phyloP scores from a whole-genome alignment of 2,797 vertebrate genomes.

The Acanthornis magna region DNA sequence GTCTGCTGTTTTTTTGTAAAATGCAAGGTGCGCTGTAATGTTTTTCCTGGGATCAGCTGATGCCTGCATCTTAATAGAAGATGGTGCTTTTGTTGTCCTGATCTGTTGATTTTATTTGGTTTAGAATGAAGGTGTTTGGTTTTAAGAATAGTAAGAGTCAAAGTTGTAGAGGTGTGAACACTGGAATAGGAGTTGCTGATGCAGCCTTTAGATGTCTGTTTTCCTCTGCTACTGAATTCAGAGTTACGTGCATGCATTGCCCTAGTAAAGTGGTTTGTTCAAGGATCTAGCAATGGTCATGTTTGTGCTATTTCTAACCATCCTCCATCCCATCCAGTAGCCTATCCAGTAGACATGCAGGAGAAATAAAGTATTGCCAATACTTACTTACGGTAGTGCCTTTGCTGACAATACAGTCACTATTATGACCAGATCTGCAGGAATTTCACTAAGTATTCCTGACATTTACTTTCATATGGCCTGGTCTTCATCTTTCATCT shows the following conservation, averaged over 20 bases:
- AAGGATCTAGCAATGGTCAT: neutral
- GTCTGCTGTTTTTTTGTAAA: neutral
- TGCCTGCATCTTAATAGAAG: neutral
- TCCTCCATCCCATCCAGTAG: neutral
- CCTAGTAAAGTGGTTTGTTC: neutral
- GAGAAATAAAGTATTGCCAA: neutral
- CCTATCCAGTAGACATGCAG: neutral
- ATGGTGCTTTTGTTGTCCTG: neutral
- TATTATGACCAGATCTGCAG: neutral
- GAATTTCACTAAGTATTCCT: neutral
- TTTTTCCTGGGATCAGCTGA: neutral
- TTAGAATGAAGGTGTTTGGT: neutral
- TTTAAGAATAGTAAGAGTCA: neutral
- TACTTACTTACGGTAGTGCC: neutral
- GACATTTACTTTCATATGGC: neutral
- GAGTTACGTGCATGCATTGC: neutral
- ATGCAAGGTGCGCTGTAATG: neutral
- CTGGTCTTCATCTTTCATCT: neutral
- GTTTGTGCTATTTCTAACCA: neutral
- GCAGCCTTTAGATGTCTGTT: neutral
- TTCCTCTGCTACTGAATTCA: neutral
- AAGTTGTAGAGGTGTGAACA: neutral
- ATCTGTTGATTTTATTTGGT: neutral
- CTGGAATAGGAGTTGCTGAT: neutral
- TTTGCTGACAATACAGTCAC: neutral